Base-by-base conservation (phyloP, 2,888 invertebrate species). In the Zaprionus lineosus region DNA sequence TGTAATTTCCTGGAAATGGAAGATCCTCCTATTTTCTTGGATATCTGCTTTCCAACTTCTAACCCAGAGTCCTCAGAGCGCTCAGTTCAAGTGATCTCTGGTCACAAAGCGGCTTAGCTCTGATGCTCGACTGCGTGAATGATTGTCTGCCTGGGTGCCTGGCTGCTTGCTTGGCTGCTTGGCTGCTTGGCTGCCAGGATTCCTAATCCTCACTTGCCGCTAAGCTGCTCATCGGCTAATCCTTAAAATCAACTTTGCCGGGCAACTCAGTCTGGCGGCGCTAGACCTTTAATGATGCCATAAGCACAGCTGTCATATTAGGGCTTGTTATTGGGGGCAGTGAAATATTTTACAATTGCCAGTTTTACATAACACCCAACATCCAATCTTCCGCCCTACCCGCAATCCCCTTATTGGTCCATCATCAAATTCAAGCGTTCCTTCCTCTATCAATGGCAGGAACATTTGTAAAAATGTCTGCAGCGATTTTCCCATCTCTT, bases 171-270 rank as follows among this genome's bases (percentile, higher is more conserved):
- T n/a, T n/a, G n/a, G n/a, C n/a, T n/a, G n/a, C n/a, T n/a, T n/a
- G n/a, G n/a, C n/a, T n/a, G n/a, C n/a, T n/a, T n/a, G n/a, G n/a
- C n/a, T 21, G 29, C 39, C 48, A 21, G 40, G 26, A 19, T 28
- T 24, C 26, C 47, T 58, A 62, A 78, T 63, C 60, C 59, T 21
- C 57, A 47, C 60, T 57, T 53, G 53, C 36, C 53, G 48, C 37
- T 78, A 85, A 78, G 86, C 86, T 34, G 76, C 82, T 78, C 58
- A 76, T 18, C 39, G 61, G 55, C 77, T 84, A 64, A 86, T 86
- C 68, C 77, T 21, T 41, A 43, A 72, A 72, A 72, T 75, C 82
- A 86, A 85, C 76, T 63, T 76, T 36, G 43, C 9, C 11, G 34
- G 16, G n/a, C 16, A 18, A 37, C 26, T 33, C 28, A 12, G 15